phyloP scores from a whole-genome alignment of 2,888 invertebrate genomes.

The Scaptomyza flava region DNA sequence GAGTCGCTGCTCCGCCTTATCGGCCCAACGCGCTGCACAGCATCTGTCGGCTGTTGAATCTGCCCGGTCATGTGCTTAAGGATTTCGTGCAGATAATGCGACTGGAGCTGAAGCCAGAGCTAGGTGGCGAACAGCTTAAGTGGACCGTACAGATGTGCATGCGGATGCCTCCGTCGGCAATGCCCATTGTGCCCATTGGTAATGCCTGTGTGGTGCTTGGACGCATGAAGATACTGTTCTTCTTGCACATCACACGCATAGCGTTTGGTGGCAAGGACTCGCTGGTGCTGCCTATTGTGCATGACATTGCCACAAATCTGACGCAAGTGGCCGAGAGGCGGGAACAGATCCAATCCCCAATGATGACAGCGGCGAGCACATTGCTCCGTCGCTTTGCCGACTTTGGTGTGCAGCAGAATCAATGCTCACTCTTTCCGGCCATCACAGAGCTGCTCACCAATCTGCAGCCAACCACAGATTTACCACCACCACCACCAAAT shows the following conservation, averaged over 20 bases:
- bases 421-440: slow-evolving; percentile 96
- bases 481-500: slow-evolving; percentile 87
- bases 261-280: slow-evolving; percentile 88
- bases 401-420: slow-evolving; percentile 90
- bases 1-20: slow-evolving; percentile 95
- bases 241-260: slow-evolving; percentile 91
- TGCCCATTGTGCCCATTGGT: slow-evolving; percentile 95
- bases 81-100: slow-evolving; percentile 92
- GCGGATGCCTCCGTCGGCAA: slow-evolving; percentile 94
- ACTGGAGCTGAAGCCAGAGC: slow-evolving; percentile 87
- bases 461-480: slow-evolving; percentile 92
- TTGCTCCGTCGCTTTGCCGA: slow-evolving; percentile 90
- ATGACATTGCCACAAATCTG: slow-evolving; percentile 93
- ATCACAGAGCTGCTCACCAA: slow-evolving; percentile 94
- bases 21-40: slow-evolving; percentile 95
- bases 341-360: slow-evolving; percentile 87
- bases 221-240: slow-evolving; percentile 95
- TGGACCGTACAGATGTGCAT: slow-evolving; percentile 97
- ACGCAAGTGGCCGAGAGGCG: slow-evolving; percentile 94
- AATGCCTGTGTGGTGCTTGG: slow-evolving; percentile 94
- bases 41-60: slow-evolving; percentile 93
- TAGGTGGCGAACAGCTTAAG: slow-evolving; percentile 88
- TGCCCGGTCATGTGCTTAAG: slow-evolving; percentile 93
- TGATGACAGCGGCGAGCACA: slow-evolving; percentile 87
- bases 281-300: slow-evolving; percentile 94